Conservation (phyloP, 2,888 invertebrate species). For the Lasioglossum marginatum region DNA sequence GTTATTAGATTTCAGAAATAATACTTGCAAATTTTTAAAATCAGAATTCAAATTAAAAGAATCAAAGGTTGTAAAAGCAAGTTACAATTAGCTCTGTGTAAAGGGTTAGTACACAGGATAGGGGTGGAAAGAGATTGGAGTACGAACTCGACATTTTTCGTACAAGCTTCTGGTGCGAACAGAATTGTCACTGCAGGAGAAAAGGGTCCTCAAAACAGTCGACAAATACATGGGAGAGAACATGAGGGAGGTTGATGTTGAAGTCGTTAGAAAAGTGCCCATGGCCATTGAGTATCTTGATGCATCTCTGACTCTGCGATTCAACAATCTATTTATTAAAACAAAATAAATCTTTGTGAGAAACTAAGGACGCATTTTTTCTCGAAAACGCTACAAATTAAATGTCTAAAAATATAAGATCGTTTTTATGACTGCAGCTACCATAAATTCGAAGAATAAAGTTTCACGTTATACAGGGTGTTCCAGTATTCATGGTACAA, state of each 20-base stretch:
- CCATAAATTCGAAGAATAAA: not conserved
- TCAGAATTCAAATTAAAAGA: not conserved
- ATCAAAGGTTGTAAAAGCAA: not conserved
- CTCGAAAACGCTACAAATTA: not conserved
- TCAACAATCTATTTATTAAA: not conserved
- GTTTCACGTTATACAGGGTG: not conserved
- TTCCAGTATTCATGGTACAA: too few relatives aligned
- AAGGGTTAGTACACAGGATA: not conserved
- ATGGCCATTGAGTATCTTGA: not conserved
- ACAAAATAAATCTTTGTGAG: not conserved
- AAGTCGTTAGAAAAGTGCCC: not conserved
- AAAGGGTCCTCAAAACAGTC: not conserved
- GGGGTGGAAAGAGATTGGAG: not conserved
- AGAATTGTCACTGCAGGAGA: not conserved
- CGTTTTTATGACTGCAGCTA: not conserved
- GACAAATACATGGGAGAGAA: not conserved
- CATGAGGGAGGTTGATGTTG: not conserved
- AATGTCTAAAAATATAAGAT: not conserved
- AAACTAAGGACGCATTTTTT: not conserved
- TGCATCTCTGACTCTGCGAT: not conserved
- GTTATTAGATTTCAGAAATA: not conserved
- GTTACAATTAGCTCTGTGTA: not conserved
- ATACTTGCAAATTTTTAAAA: not conserved
- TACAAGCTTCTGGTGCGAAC: slow-evolving; percentile 3
- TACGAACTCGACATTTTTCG: not conserved